Conservation (phyloP, 2,113 vertebrate genomes). For the Lagopus leucura region DNA sequence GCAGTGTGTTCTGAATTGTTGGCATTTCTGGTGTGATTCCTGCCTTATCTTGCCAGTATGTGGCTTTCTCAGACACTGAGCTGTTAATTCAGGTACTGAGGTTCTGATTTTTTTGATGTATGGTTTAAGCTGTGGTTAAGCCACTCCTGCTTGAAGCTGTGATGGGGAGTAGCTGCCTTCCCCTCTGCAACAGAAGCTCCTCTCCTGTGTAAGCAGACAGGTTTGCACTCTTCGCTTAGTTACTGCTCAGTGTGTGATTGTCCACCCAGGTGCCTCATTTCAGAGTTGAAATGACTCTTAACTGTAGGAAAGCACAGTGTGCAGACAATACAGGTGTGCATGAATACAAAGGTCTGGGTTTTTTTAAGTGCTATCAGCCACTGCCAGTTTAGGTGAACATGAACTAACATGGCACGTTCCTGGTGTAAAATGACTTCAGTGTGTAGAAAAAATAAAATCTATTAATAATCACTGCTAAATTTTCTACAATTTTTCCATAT, state of each 20-base stretch:
- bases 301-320: not conserved
- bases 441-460: not conserved
- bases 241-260: not conserved
- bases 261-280: not conserved
- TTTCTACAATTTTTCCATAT: not conserved
- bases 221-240: not conserved
- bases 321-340: not conserved
- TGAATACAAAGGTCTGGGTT: not conserved
- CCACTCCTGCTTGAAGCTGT: not conserved
- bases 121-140: not conserved
- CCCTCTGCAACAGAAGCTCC: accelerated
- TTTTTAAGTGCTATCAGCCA: not conserved
- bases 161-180: not conserved
- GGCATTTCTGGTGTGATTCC: not conserved
- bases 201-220: not conserved
- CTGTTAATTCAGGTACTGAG: not conserved
- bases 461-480: not conserved
- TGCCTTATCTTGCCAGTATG: not conserved
- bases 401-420: not conserved
- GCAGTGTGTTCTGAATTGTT: not conserved
- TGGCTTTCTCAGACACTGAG: not conserved
- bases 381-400: not conserved
- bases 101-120: not conserved
- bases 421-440: not conserved
- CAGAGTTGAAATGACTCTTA: not conserved